phyloP scores from a whole-genome alignment of 2,888 invertebrate genomes.

The Apodemia hepburni region DNA sequence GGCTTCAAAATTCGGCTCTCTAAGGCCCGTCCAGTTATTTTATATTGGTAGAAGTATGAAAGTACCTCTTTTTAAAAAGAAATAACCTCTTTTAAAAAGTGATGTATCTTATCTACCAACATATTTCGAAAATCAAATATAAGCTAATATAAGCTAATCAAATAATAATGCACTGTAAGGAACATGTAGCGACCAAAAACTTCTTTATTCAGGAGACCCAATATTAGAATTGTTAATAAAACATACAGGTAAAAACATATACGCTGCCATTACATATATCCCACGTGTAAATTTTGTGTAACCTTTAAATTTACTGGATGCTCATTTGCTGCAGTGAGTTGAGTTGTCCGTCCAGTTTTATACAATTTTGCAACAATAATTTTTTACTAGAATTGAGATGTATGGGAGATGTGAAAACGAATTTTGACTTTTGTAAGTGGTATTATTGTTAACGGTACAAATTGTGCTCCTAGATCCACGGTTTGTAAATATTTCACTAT shows the following conservation, averaged over 20 bases:
- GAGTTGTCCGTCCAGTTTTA: conserved; percentile 79
- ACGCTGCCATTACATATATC: conserved; percentile 61
- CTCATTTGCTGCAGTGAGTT: conserved; percentile 76
- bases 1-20: too few relatives aligned
- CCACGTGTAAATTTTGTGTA: not conserved
- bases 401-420: conserved; percentile 10
- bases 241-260: conserved; percentile 43
- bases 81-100: too few relatives aligned
- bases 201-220: not conserved
- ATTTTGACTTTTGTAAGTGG: conserved; percentile 10
- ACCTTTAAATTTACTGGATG: conserved; percentile 53
- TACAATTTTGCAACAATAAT: conserved; percentile 57
- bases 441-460: conserved; percentile 24
- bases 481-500: conserved; percentile 20
- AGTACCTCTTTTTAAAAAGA: too few relatives aligned
- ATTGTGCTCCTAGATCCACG: conserved; percentile 25
- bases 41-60: too few relatives aligned
- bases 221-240: not conserved
- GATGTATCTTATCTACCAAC: too few relatives aligned
- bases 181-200: not conserved
- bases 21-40: too few relatives aligned
- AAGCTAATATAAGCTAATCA: too few relatives aligned
- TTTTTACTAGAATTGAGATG: conserved; percentile 15
- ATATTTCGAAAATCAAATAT: too few relatives aligned
- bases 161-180: too few relatives aligned